Conservation (phyloP, 2,888 invertebrate species). For the Pyrrhosoma nymphula region DNA sequence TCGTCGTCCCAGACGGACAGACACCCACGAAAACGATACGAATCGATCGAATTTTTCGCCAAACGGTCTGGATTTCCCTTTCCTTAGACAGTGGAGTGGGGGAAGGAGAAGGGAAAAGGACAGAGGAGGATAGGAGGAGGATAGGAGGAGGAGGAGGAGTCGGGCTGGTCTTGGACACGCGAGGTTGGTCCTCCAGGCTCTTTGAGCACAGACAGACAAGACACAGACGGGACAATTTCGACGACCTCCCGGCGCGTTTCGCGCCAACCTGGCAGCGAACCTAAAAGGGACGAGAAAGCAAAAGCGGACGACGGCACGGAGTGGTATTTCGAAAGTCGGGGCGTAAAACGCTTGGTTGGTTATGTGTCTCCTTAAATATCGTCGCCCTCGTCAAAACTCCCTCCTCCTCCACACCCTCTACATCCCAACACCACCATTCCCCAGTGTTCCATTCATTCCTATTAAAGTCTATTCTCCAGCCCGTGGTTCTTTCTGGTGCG, state of each 20-base stretch:
- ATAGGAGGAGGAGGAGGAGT: background rate
- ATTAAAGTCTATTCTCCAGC: too few relatives aligned
- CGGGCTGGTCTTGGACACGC: background rate
- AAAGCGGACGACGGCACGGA: background rate
- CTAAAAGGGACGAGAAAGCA: background rate
- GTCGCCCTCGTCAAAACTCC: background rate
- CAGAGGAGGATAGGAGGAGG: too few relatives aligned
- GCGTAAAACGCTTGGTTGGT: slow-evolving; percentile 45
- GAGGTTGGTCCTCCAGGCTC: background rate
- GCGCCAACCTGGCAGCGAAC: background rate
- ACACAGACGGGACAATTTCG: background rate
- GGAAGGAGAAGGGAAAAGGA: background rate
- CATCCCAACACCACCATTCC: background rate
- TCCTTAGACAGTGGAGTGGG: background rate
- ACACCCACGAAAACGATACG: slow-evolving; percentile 25
- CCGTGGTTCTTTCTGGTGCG: too few relatives aligned
- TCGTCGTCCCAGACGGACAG: background rate
- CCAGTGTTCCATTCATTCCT: too few relatives aligned
- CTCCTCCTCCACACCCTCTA: background rate
- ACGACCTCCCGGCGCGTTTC: background rate
- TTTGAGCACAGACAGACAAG: background rate
- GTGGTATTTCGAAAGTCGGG: slow-evolving; percentile 54
- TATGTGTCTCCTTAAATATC: slow-evolving; percentile 34
- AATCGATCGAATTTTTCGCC: slow-evolving; percentile 16
- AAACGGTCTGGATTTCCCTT: slow-evolving; percentile 26